phyloP scores from a whole-genome alignment of 1,140 invertebrate genomes.

The Catajapyx aquilonaris region DNA sequence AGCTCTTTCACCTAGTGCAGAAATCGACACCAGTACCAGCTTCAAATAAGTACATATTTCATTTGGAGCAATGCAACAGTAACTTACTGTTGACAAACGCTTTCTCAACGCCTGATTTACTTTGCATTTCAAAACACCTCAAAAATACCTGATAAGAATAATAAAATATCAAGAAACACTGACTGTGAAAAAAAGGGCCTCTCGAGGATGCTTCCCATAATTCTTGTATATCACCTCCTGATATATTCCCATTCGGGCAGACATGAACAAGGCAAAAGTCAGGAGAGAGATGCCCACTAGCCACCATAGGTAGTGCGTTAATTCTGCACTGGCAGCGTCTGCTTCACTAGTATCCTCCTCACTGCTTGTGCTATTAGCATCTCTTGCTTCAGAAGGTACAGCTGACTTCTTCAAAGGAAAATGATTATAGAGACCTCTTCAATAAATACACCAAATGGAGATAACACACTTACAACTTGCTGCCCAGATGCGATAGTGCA shows the following conservation, averaged over 20 bases:
- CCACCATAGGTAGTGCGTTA: not conserved
- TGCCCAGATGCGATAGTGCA: slow-evolving; percentile 77
- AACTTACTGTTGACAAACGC: too few species aligned
- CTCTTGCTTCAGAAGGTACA: not conserved
- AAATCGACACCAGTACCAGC: too few species aligned
- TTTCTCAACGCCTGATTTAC: too few species aligned
- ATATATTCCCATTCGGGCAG: slow-evolving; percentile 89
- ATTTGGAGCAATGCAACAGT: too few species aligned
- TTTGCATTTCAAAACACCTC: too few species aligned
- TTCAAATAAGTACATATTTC: too few species aligned
- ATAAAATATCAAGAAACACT: slow-evolving; percentile 12
- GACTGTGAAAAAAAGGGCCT: slow-evolving; percentile 83
- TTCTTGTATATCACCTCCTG: slow-evolving; percentile 74
- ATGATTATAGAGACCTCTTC: slow-evolving; percentile 11
- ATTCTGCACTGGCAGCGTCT: too few species aligned
- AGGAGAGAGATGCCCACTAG: slow-evolving; percentile 55
- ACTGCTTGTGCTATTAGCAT: slow-evolving; percentile 1
- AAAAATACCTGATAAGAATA: too few species aligned
- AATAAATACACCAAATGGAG: too few species aligned
- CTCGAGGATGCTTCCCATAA: slow-evolving; percentile 82
- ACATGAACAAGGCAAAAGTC: slow-evolving; percentile 73
- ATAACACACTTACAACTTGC: slow-evolving; percentile 28
- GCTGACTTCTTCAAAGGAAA: slow-evolving; percentile 1
- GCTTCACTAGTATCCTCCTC: too few species aligned
- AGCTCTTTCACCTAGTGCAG: too few species aligned